Base-by-base conservation (phyloP, 2,797 vertebrate genomes). In the Rhabdophis nuchalis region DNA sequence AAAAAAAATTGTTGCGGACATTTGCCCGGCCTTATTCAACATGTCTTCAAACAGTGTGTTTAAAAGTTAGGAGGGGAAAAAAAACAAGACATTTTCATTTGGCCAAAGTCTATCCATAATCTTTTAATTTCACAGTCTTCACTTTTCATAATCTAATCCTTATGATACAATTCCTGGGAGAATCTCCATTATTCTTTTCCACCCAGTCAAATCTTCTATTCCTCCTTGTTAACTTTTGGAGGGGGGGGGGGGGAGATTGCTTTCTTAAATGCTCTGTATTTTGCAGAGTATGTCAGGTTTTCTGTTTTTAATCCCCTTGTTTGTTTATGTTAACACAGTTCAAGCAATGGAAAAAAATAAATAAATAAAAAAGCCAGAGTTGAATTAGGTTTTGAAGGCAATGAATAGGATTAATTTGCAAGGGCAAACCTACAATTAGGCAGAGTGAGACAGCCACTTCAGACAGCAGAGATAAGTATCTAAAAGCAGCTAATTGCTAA, bases 111-210 rank as follows among this genome's bases (percentile, higher is more conserved):
- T 46, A 82, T 46, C 36, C 41, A 12, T 46, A 82, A 82, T 52
- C 72, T 46, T 10, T 10, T 32, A 41, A 27, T 13, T 64, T 86
- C 25, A 53, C 16, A 64, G 10, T 36, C 68, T 89, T 85, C 29
- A 88, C 86, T 91, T 52, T 93, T 85, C 16, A 25, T 94, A 91
- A 89, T 27, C 25, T 90, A 95, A 86, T 3, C 0, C 29, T 91
- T 23, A 86, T 91, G 9, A 23, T 91, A 92, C 77, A 92, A 72
- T 61, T 94, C 92, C 88, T 93, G 41, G 2, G 57, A 93, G 85
- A 18, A 94, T 86, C 92, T 11, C 2, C 32, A 91, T 57, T 91
- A 87, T 92, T 93, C 56, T 92, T 94, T 82, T 86, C 12, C 1
- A 1, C 18, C 10, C 16, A 72, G 41, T 23, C 72, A 77, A 50